Percentiles rank a stretch among this genome's conserved stretches.
Evolutionary conservation across 2,797 vertebrate species (phyloP).

Genomic region (Coregonus ussuriensis): DNA sequence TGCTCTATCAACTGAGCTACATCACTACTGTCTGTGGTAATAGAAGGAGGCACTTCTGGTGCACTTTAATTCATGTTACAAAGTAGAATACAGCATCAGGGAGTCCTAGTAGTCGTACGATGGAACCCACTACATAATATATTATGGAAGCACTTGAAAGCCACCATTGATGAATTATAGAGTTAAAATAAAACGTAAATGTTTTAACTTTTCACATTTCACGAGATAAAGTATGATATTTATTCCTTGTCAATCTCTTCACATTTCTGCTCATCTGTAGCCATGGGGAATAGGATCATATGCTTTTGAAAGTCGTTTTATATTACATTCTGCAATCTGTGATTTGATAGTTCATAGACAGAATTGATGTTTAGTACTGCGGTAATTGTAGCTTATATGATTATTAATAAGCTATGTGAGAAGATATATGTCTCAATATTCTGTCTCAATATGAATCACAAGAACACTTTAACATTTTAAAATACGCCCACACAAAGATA

Average conservation of each 20-base stretch:
- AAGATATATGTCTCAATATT: background rate
- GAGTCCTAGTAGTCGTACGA: background rate
- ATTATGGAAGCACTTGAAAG: conserved; percentile 8
- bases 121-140: conserved; percentile 4
- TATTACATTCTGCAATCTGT: background rate
- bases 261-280: background rate
- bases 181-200: conserved; percentile 6
- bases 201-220: conserved; percentile 1
- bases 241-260: background rate
- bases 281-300: background rate
- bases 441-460: background rate
- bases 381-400: background rate
- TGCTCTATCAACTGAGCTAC: no score
- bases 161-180: conserved; percentile 4
- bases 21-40: background rate
- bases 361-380: background rate
- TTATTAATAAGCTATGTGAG: no score
- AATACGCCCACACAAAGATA: background rate
- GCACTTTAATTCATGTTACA: background rate
- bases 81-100: background rate
- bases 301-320: background rate
- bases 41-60: background rate
- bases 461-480: background rate
- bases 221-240: background rate
- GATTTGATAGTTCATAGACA: background rate